A percentile compares a stretch with the other conserved stretches of the same genome.
phyloP scores from a whole-genome alignment of 2,888 invertebrate genomes.

The Galeruca laticollis region DNA sequence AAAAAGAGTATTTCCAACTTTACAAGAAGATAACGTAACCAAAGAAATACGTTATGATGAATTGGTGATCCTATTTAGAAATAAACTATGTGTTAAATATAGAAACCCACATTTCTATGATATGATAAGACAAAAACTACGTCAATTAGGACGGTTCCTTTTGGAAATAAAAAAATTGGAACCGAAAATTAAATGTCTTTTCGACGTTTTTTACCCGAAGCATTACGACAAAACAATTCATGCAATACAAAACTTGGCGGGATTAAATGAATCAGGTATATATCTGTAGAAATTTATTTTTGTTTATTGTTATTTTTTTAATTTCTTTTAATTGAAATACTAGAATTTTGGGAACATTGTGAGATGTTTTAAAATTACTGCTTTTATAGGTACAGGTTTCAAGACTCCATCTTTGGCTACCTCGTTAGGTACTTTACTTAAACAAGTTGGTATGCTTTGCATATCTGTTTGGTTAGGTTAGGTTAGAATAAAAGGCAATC shows the following conservation, averaged over 20 bases:
- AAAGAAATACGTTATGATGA: conserved; percentile 22
- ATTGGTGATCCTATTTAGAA: conserved; percentile 17
- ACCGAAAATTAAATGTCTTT: conserved; percentile 5
- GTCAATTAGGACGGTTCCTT: conserved; percentile 22
- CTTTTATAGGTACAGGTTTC: conserved; percentile 24
- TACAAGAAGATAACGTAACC: conserved; percentile 22
- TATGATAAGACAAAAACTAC: conserved; percentile 20
- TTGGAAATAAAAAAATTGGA: conserved; percentile 17
- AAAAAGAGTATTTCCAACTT: conserved; percentile 25
- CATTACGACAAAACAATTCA: conserved; percentile 19
- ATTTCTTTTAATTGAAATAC: conserved; percentile 2
- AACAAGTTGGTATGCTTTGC: conserved; percentile 26
- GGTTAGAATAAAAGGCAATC: conserved; percentile 27
- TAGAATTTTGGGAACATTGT: conserved; percentile 16
- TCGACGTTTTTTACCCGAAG: conserved; percentile 19
- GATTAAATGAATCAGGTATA: conserved; percentile 23
- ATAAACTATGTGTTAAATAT: conserved; percentile 18
- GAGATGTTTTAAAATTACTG: conserved; percentile 18
- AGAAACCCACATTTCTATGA: conserved; percentile 19
- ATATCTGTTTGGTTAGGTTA: conserved; percentile 30
- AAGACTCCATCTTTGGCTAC: conserved; percentile 26
- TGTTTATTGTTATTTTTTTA: background rate
- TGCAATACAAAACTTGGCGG: conserved; percentile 18
- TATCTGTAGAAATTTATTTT: background rate
- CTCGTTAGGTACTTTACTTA: conserved; percentile 24